Evolutionary conservation across 2,113 vertebrate genomes (phyloP).

Genomic region (Athene cunicularia): DNA sequence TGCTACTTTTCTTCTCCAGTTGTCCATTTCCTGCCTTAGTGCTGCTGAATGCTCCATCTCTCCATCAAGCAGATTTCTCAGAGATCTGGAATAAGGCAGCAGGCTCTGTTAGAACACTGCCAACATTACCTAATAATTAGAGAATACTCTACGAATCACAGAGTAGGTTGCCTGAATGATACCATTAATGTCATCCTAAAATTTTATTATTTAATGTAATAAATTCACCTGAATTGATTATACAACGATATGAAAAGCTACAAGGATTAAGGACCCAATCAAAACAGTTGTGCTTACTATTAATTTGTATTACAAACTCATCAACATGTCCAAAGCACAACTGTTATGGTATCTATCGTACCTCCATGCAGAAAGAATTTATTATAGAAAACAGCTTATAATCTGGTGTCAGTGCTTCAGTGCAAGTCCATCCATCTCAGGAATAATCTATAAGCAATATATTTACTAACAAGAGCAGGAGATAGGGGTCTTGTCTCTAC

Average conservation of each 20-base stretch:
- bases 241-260: background rate
- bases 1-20: constrained; percentile 82
- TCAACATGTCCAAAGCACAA: background rate
- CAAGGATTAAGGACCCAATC: background rate
- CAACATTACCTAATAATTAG: background rate
- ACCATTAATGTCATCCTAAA: background rate
- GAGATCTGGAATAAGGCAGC: constrained; percentile 80
- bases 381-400: background rate
- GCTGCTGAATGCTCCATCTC: constrained; percentile 97
- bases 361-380: background rate
- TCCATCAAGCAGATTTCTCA: constrained; percentile 90
- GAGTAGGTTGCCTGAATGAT: background rate
- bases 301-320: background rate
- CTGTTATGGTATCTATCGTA: background rate
- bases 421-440: background rate
- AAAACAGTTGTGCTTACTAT: background rate
- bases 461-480: background rate
- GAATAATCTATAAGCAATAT: background rate
- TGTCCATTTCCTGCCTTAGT: constrained; percentile 89
- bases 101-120: background rate
- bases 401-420: background rate
- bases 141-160: background rate
- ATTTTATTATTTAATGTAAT: background rate
- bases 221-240: background rate
- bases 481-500: background rate